Evolutionary conservation across 1,140 invertebrate genomes (phyloP), one percentile per base, ranked within the genome.

Genomic region (Bicyclus anynana): DNA sequence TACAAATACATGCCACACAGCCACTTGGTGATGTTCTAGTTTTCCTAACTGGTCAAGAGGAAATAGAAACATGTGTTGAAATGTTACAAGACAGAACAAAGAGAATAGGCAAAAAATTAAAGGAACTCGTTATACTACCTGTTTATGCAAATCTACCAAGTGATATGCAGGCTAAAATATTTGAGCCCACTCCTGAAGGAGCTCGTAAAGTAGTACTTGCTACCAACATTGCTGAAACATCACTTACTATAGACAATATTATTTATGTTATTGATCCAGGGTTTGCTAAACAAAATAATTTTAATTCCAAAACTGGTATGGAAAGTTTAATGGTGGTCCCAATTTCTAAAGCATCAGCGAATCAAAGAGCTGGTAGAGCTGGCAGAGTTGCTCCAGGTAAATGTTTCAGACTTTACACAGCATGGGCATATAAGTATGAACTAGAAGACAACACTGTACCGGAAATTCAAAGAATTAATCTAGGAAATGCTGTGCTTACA

Each of bases 151-250:
- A 99, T 90, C 90, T 99, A 10, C 98, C 99, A 0, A 98, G 97
- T 77, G 99, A 99, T 65, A 97, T 99, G 94, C 99, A 99, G 90
- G 95, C 97, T 2, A 99, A 99, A 88, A 99, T 99, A 71, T 99
- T 99, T 88, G 94, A 97, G 71, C 97, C 97, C 0, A 99, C 98
- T 10, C 98, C 98, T 37, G 94, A 96, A 17, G 96, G 96, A 57
- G 97, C 98, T 1, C 91, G 98, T 70, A 99, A 98, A 93, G 96
- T 99, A 18, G 94, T 99, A 13, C 87, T 99, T 16, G 98, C 98
- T 1, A 99, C 99, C 16, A 99, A 99, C 82, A 99, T 99, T 78
- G 99, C 99, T 1, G 98, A 99, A 90, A 99, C 99, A 14, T 99
- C 98, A 3, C 89, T 99, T 7, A 99, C 99, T 1, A 99, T 99